These are phyloP conservation scores for Craniophora ligustri DNA, from an alignment of 2,888 invertebrate genomes.

Conservation along the genomic window DNA sequence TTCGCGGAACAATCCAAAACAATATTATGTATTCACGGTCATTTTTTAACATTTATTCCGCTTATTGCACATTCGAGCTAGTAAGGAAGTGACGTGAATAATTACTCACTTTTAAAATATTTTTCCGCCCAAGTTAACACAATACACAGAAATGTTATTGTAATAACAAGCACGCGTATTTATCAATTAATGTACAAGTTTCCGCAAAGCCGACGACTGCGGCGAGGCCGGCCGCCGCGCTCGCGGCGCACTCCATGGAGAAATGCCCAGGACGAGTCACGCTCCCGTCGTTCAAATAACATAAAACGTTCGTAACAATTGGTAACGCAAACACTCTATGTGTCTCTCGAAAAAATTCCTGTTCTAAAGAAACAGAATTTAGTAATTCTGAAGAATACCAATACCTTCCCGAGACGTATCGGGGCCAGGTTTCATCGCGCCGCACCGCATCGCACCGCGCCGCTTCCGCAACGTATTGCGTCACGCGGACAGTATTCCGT, in stretches of 20 bases:
- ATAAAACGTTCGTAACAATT: too few species aligned
- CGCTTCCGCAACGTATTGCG: background rate
- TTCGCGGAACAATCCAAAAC: too few species aligned
- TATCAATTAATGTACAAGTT: background rate
- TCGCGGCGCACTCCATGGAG: too few species aligned
- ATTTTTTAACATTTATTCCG: slow-evolving; percentile 29
- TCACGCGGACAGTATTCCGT: slow-evolving; percentile 2
- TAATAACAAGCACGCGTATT: background rate
- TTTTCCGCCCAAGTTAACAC: slow-evolving; percentile 21
- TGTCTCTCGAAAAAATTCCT: too few species aligned
- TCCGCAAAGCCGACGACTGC: background rate
- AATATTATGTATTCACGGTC: slow-evolving; percentile 33
- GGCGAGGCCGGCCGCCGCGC: background rate
- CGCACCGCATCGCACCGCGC: background rate
- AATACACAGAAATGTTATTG: slow-evolving; percentile 11
- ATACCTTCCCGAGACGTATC: too few species aligned
- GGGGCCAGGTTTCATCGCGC: too few species aligned
- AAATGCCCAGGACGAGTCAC: too few species aligned
- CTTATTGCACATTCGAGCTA: slow-evolving; percentile 23
- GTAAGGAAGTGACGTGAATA: slow-evolving; percentile 35
- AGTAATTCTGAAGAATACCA: too few species aligned
- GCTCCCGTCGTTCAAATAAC: too few species aligned
- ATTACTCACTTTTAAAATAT: slow-evolving; percentile 16
- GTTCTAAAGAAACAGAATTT: too few species aligned
- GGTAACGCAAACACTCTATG: too few species aligned